Conservation (phyloP, 1,140 invertebrate genomes). For the Pararge aegeria region DNA sequence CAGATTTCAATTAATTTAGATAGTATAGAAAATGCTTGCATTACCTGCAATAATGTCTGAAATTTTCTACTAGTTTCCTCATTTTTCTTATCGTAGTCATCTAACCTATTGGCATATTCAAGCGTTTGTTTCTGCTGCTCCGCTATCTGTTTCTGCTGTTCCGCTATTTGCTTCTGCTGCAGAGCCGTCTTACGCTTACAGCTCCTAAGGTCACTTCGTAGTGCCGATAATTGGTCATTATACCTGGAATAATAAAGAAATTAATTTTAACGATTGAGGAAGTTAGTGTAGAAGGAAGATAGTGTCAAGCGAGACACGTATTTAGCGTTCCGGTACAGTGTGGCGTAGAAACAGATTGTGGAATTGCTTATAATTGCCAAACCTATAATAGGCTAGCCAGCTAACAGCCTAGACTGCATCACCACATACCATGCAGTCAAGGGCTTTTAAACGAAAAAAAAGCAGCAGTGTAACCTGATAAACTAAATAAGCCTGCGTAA, state of each 20-base stretch:
- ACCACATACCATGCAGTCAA: too few relatives aligned
- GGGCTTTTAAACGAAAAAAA: too few relatives aligned
- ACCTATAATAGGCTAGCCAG: too few relatives aligned
- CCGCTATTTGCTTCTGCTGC: slow-evolving; percentile 90
- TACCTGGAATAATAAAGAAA: slow-evolving; percentile 73
- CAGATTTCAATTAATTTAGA: too few relatives aligned
- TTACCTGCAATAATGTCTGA: slow-evolving; percentile 90
- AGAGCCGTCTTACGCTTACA: slow-evolving; percentile 90
- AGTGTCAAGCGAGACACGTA: too few relatives aligned
- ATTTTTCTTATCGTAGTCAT: slow-evolving; percentile 94
- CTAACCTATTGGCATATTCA: slow-evolving; percentile 89
- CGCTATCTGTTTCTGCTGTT: slow-evolving; percentile 88
- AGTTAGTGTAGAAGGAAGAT: too few relatives aligned
- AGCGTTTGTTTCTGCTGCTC: slow-evolving; percentile 88
- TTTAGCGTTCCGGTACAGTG: too few relatives aligned
- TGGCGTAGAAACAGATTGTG: too few relatives aligned
- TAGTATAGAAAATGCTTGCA: slow-evolving; percentile 14
- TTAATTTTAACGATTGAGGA: background rate
- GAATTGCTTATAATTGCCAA: too few relatives aligned
- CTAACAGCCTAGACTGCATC: too few relatives aligned
- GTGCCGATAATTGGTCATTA: slow-evolving; percentile 87
- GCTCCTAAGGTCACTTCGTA: slow-evolving; percentile 87
- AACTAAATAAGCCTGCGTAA: too few relatives aligned
- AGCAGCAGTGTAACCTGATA: too few relatives aligned
- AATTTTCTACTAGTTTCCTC: slow-evolving; percentile 93